phyloP scores from a whole-genome alignment of 2,888 invertebrate genomes.

The Cabera pusaria region DNA sequence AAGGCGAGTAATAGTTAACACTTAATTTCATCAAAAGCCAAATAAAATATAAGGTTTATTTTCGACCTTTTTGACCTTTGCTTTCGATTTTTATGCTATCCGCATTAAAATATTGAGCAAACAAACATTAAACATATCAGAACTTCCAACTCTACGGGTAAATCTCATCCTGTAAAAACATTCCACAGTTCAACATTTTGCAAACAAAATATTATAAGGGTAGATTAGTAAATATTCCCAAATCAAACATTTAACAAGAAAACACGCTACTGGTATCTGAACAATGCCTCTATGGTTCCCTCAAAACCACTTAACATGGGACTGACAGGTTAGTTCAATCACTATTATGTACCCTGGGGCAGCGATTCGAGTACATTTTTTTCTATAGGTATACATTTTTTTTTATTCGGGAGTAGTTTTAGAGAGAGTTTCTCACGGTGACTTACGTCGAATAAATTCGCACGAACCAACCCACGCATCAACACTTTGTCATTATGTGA shows the following conservation, averaged over 20 bases:
- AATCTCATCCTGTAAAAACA: slow-evolving; percentile 52
- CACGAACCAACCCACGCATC: slow-evolving; percentile 34
- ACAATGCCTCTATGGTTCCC: slow-evolving; percentile 72
- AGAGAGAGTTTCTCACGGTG: slow-evolving; percentile 68
- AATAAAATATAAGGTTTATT: too few relatives aligned
- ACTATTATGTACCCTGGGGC: slow-evolving; percentile 76
- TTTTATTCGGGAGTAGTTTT: slow-evolving; percentile 64
- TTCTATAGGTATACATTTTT: too few relatives aligned
- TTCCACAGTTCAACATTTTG: slow-evolving; percentile 49
- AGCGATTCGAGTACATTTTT: slow-evolving; percentile 72
- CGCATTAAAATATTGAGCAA: too few relatives aligned
- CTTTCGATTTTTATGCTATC: too few relatives aligned
- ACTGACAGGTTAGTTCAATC: slow-evolving; percentile 83
- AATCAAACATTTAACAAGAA: slow-evolving; percentile 79
- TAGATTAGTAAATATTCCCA: slow-evolving; percentile 73
- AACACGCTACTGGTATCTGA: slow-evolving; percentile 76
- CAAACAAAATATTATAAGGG: slow-evolving; percentile 59
- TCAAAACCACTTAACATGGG: slow-evolving; percentile 82
- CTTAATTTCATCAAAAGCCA: too few relatives aligned
- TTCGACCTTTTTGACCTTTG: too few relatives aligned
- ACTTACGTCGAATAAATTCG: slow-evolving; percentile 44
- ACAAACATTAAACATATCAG: slow-evolving; percentile 4
- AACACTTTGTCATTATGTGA: slow-evolving; percentile 5
- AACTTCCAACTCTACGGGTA: slow-evolving; percentile 2
- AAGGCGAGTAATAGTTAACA: too few relatives aligned